Percentiles rank a stretch among this genome's conserved stretches.
phyloP scores from a whole-genome alignment of 1,140 invertebrate genomes.

The Chymomyza costata region DNA sequence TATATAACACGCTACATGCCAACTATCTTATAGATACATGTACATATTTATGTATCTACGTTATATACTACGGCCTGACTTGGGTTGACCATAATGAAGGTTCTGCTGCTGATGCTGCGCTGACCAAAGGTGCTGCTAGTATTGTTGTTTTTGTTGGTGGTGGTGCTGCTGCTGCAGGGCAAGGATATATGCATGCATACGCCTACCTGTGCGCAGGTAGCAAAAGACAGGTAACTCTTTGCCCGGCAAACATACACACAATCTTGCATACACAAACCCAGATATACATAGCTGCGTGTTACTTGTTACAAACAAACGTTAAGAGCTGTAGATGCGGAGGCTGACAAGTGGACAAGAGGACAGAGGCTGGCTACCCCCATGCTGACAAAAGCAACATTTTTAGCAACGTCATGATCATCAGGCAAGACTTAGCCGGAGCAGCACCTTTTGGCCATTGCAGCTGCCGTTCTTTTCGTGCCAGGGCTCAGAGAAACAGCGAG shows the following conservation, averaged over 20 bases:
- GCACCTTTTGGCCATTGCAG: conserved; percentile 40
- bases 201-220: conserved; percentile 67
- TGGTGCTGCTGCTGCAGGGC: conserved; percentile 24
- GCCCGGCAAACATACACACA: conserved; percentile 38
- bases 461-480: conserved; percentile 8
- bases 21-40: conserved; percentile 29
- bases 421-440: conserved; percentile 24
- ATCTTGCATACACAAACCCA: conserved; percentile 23
- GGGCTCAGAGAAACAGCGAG: no score
- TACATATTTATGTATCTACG: conserved; percentile 14
- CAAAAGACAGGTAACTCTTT: conserved; percentile 55
- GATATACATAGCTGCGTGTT: conserved; percentile 46
- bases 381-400: conserved; percentile 35
- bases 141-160: conserved; percentile 28
- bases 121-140: conserved; percentile 29
- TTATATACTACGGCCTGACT: conserved; percentile 11
- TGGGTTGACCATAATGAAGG: conserved; percentile 27
- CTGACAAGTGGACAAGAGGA: conserved; percentile 19
- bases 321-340: conserved; percentile 34
- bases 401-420: conserved; percentile 61
- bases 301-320: conserved; percentile 62
- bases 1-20: conserved; percentile 17
- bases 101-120: conserved; percentile 45
- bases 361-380: conserved; percentile 43
- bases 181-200: conserved; percentile 47